Conservation (phyloP, 2,888 invertebrate genomes). For the Eupithecia centaureata region DNA sequence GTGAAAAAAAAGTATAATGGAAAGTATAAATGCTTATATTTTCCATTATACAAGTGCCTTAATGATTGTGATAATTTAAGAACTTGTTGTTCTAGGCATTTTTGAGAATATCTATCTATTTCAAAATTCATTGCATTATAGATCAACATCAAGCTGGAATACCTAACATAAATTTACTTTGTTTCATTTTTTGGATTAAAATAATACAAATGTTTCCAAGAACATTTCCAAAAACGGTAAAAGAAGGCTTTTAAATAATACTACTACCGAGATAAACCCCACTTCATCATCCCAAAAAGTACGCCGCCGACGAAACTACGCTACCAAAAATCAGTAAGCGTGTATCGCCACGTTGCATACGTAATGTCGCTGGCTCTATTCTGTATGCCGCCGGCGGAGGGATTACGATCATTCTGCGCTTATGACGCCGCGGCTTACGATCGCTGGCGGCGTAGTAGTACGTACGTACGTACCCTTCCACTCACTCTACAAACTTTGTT, state of each 20-base stretch:
- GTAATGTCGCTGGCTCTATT: background rate
- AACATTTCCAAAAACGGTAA: too few relatives aligned
- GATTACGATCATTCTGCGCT: conserved; percentile 35
- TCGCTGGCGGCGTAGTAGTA: background rate
- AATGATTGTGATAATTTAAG: too few relatives aligned
- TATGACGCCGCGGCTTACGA: conserved; percentile 29
- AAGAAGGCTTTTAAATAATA: background rate
- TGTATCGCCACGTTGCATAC: conserved; percentile 14
- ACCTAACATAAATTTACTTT: too few relatives aligned
- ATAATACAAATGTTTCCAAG: background rate
- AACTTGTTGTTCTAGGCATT: too few relatives aligned
- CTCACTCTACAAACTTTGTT: background rate
- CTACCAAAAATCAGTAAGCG: background rate
- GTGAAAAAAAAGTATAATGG: too few relatives aligned
- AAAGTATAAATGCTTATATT: too few relatives aligned
- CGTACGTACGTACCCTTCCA: background rate
- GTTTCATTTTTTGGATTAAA: background rate
- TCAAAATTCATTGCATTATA: too few relatives aligned
- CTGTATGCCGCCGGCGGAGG: conserved; percentile 27
- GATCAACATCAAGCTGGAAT: too few relatives aligned
- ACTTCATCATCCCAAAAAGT: background rate
- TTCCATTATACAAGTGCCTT: too few relatives aligned
- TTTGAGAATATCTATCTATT: too few relatives aligned
- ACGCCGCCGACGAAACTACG: background rate
- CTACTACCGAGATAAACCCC: background rate